Evolutionary conservation across 2,797 vertebrate genomes (phyloP).

Genomic region (Hyperoplus immaculatus): DNA sequence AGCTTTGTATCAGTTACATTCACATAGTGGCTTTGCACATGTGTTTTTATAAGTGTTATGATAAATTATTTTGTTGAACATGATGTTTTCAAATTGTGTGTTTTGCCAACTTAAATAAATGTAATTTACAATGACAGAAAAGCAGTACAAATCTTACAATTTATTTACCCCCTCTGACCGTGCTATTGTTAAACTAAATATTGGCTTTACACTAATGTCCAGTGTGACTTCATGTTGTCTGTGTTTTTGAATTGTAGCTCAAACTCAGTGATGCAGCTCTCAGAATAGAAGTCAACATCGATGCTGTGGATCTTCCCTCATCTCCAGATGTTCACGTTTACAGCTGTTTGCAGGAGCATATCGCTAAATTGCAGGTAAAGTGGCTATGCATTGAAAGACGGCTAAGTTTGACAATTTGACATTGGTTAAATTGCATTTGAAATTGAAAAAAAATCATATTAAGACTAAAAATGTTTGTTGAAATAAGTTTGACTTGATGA

Average conservation of each 20-base stretch:
- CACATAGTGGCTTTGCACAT: neutral
- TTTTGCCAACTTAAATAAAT: too few relatives aligned
- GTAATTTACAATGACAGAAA: too few relatives aligned
- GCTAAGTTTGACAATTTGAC: neutral
- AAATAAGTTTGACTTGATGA: slow-evolving; percentile 8
- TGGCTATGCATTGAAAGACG: neutral
- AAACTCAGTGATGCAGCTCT: slow-evolving; percentile 87
- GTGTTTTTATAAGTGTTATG: neutral
- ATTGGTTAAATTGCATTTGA: neutral
- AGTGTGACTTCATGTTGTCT: neutral
- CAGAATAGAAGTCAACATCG: slow-evolving; percentile 88
- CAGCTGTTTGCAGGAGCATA: slow-evolving; percentile 90
- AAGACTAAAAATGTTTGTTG: slow-evolving; percentile 10
- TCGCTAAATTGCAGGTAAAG: slow-evolving; percentile 92
- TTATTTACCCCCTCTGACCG: too few relatives aligned
- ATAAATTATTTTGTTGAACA: too few relatives aligned
- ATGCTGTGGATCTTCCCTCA: slow-evolving; percentile 81
- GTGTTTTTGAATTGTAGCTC: slow-evolving; percentile 65
- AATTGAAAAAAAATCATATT: neutral
- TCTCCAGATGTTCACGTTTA: slow-evolving; percentile 84
- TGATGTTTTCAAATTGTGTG: too few relatives aligned
- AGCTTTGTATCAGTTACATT: neutral
- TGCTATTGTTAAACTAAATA: neutral
- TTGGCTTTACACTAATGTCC: neutral
- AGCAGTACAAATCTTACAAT: too few relatives aligned